Evolutionary conservation across 1,140 invertebrate species (phyloP).

Genomic region (Sycobia sp.): DNA sequence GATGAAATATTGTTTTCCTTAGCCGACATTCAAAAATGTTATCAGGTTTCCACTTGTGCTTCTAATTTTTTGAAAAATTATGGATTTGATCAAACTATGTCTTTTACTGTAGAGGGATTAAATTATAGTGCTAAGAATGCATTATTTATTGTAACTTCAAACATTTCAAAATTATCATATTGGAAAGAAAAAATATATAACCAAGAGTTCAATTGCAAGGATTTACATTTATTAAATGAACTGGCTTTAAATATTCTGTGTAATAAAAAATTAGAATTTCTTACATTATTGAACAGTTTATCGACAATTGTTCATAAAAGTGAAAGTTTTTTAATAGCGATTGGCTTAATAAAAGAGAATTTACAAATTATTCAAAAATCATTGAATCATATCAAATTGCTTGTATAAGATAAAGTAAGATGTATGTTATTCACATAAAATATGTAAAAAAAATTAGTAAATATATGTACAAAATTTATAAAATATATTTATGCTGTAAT

Average conservation of each 20-base stretch:
- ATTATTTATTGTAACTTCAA: conserved; percentile 51
- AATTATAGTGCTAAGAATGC: conserved; percentile 62
- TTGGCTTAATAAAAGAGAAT: conserved; percentile 48
- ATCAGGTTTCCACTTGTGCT: conserved; percentile 48
- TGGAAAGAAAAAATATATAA: conserved; percentile 52
- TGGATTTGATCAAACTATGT: conserved; percentile 60
- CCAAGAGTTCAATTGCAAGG: conserved; percentile 43
- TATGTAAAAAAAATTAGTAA: no score
- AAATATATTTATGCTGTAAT: conserved; percentile 4
- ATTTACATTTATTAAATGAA: conserved; percentile 36
- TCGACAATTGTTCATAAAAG: conserved; percentile 35
- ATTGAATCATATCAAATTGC: conserved; percentile 14
- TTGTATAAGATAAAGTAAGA: conserved; percentile 15
- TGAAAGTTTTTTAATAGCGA: conserved; percentile 47
- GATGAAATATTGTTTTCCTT: conserved; percentile 65
- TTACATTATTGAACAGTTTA: conserved; percentile 41
- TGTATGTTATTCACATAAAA: not conserved
- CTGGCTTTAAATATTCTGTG: conserved; percentile 44
- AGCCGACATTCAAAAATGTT: conserved; percentile 54
- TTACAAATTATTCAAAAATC: conserved; percentile 36
- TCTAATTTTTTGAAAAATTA: conserved; percentile 63
- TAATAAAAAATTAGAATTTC: conserved; percentile 42
- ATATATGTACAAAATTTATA: conserved; percentile 9
- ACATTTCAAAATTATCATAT: conserved; percentile 34
- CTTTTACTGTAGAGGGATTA: conserved; percentile 62